A percentile compares a stretch with the other conserved stretches of the same genome.
Evolutionary conservation across 2,113 vertebrate species (phyloP).

Genomic region (Istiophorus platypterus): DNA sequence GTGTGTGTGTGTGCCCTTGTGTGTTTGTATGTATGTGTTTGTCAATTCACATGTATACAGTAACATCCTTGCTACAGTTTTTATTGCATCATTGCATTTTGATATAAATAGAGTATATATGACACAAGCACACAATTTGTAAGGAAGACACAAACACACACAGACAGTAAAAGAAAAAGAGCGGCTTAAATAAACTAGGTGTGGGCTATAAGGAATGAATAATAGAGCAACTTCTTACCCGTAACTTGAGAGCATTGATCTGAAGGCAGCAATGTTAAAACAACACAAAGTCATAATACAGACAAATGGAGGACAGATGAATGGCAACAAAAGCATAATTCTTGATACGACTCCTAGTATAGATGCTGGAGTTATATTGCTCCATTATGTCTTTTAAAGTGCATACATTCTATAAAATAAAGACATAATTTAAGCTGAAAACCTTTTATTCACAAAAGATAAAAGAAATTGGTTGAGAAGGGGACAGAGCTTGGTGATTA

Average conservation of each 20-base stretch:
- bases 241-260: constrained; percentile 75
- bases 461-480: neutral
- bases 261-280: constrained; percentile 70
- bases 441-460: neutral
- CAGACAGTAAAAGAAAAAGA: neutral
- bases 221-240: constrained; percentile 65
- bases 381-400: neutral
- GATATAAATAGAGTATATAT: neutral
- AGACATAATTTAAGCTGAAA: neutral
- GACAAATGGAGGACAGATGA: constrained; percentile 60
- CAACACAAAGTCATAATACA: constrained; percentile 55
- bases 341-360: neutral
- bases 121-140: neutral
- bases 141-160: neutral
- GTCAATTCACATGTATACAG: neutral
- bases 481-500: neutral
- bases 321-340: constrained; percentile 35
- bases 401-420: neutral
- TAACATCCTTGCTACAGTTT: neutral
- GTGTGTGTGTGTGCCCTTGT: too few species aligned
- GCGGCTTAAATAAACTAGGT: neutral
- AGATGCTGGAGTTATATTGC: constrained; percentile 1
- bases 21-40: neutral
- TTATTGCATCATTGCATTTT: neutral
- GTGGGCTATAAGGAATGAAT: constrained; percentile 17